Evolutionary conservation across 2,113 vertebrate genomes (phyloP).

Genomic region (Atrichornis clamosus): DNA sequence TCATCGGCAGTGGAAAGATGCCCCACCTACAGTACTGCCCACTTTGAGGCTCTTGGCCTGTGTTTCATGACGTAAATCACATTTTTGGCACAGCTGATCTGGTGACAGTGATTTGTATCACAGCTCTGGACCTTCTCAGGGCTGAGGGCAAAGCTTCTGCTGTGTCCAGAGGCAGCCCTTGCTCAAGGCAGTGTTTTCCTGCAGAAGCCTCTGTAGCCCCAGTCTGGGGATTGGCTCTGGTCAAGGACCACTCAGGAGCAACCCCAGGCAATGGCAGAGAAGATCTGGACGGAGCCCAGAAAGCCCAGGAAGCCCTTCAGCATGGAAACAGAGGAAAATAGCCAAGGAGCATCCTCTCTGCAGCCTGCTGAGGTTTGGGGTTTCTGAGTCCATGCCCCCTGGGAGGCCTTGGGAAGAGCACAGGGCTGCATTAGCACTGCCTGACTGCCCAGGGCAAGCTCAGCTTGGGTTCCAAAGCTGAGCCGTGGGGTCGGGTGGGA

Average conservation of each 20-base stretch:
- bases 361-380: not conserved
- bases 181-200: not conserved
- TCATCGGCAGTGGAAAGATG: not conserved
- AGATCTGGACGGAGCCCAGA: not conserved
- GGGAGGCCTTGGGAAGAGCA: not conserved
- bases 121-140: not conserved
- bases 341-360: not conserved
- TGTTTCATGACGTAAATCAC: fast-evolving
- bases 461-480: not conserved
- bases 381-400: fast-evolving
- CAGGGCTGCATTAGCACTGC: not conserved
- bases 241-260: not conserved
- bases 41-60: not conserved
- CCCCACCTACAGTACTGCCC: not conserved
- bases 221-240: not conserved
- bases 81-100: not conserved
- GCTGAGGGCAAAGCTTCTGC: not conserved
- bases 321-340: not conserved
- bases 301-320: not conserved
- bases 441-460: not conserved
- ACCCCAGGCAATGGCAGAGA: not conserved
- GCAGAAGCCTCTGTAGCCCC: not conserved
- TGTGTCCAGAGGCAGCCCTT: not conserved
- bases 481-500: not conserved
- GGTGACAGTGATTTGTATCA: fast-evolving